These are phyloP conservation scores for Spisula subtruncata DNA, from an alignment of 2,888 invertebrate species.

Conservation along the genomic window DNA sequence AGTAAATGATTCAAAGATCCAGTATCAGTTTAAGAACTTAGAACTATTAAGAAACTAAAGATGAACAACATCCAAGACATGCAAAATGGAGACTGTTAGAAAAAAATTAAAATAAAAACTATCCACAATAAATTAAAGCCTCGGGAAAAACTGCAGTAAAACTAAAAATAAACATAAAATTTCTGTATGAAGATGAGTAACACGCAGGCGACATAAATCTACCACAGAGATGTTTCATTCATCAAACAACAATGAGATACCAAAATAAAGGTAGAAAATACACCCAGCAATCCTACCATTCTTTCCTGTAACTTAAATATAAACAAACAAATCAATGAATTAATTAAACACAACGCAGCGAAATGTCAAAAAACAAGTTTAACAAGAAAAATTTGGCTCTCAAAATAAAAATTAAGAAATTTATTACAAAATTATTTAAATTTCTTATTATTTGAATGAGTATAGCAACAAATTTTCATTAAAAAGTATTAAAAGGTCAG, in stretches of 20 bases:
- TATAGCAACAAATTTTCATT: not conserved
- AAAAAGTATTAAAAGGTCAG: not conserved
- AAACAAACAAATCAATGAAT: not conserved
- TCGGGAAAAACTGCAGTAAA: not conserved
- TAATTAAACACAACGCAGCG: not conserved
- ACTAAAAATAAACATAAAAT: not conserved
- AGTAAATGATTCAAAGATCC: not conserved
- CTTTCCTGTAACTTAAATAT: slow-evolving; percentile 35
- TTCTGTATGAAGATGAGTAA: not conserved
- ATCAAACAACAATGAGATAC: not conserved
- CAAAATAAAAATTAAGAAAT: no score
- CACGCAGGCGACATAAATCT: not conserved
- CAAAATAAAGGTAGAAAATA: slow-evolving; percentile 21
- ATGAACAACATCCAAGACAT: slow-evolving; percentile 10
- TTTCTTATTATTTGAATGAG: no score
- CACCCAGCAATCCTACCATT: slow-evolving; percentile 29
- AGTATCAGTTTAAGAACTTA: not conserved
- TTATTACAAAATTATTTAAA: no score
- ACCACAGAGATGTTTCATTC: not conserved
- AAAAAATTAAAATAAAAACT: slow-evolving; percentile 1
- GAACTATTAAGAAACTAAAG: not conserved
- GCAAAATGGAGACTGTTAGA: not conserved
- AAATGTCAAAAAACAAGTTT: not conserved
- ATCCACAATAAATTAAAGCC: not conserved
- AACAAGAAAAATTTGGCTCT: not conserved